These are phyloP conservation scores for Drosophila funebris DNA, from an alignment of 1,140 invertebrate species.

Conservation along the genomic window DNA sequence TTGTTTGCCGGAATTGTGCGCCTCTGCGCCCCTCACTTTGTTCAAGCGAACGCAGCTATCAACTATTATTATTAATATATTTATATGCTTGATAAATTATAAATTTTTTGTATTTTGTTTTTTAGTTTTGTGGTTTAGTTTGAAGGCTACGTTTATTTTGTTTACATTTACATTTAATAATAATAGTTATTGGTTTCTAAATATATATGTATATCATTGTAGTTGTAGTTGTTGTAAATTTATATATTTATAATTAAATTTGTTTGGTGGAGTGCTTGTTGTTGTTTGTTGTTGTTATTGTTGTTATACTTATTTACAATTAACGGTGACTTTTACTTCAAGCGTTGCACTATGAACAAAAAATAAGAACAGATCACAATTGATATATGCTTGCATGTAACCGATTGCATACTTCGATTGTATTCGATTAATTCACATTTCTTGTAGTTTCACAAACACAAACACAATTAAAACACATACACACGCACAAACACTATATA, in stretches of 20 bases:
- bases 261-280: conserved; percentile 70
- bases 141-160: conserved; percentile 45
- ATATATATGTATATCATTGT: conserved; percentile 66
- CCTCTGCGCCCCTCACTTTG: conserved; percentile 18
- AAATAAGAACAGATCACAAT: conserved; percentile 27
- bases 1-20: conserved; percentile 60
- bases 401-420: conserved; percentile 3
- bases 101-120: conserved; percentile 9
- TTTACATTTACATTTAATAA: conserved; percentile 30
- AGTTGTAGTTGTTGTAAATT: conserved; percentile 40
- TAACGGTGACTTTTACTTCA: conserved; percentile 48
- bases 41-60: neutral
- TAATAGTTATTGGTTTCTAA: conserved; percentile 51
- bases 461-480: neutral
- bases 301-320: conserved; percentile 75
- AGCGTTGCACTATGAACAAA: conserved; percentile 59
- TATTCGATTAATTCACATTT: conserved; percentile 12
- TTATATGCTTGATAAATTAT: conserved; percentile 3
- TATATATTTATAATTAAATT: conserved; percentile 41
- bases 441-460: neutral
- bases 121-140: conserved; percentile 34
- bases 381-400: conserved; percentile 7
- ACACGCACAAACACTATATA: neutral
- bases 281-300: conserved; percentile 49
- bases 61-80: neutral